Percentiles rank a stretch among this genome's conserved stretches.
Conservation (phyloP, 2,797 vertebrate genomes). For the Euthynnus affinis region DNA sequence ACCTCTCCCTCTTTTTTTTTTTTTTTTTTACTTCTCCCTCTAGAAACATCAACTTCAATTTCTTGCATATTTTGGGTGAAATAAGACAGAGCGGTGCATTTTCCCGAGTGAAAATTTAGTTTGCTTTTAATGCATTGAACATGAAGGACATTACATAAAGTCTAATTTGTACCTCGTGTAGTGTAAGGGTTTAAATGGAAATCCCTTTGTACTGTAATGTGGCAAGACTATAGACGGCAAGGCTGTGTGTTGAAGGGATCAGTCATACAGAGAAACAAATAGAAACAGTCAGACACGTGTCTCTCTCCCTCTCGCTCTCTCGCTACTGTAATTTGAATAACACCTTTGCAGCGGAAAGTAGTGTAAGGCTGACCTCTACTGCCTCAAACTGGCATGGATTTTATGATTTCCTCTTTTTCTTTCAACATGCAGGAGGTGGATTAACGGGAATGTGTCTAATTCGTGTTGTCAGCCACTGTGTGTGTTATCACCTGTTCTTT, state of each 20-base stretch:
- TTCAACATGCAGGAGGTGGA: conserved; percentile 1
- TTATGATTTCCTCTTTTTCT: neutral
- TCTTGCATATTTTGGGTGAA: neutral
- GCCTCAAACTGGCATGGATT: conserved; percentile 10
- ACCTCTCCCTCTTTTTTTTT: conserved; percentile 1
- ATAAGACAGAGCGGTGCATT: neutral
- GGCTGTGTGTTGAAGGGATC: conserved; percentile 38
- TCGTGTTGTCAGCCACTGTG: neutral
- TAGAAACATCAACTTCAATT: neutral
- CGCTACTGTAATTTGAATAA: conserved; percentile 23
- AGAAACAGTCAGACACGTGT: conserved; percentile 25
- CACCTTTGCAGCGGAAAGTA: neutral
- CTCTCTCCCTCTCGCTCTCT: neutral
- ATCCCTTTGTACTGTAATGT: conserved; percentile 20
- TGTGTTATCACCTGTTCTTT: neutral
- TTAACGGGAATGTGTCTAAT: neutral
- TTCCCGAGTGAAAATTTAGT: neutral
- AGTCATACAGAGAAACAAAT: conserved; percentile 48
- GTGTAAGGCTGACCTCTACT: conserved; percentile 72
- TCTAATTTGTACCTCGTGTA: conserved; percentile 5
- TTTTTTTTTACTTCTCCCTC: conserved; percentile 17
- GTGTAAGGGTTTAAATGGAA: conserved; percentile 30
- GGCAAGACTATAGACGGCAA: conserved; percentile 11
- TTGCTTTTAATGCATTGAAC: neutral
- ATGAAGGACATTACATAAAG: neutral